Percentiles rank a stretch among this genome's conserved stretches.
Conservation (phyloP, 2,113 vertebrate species). For the Scophthalmus maximus region DNA sequence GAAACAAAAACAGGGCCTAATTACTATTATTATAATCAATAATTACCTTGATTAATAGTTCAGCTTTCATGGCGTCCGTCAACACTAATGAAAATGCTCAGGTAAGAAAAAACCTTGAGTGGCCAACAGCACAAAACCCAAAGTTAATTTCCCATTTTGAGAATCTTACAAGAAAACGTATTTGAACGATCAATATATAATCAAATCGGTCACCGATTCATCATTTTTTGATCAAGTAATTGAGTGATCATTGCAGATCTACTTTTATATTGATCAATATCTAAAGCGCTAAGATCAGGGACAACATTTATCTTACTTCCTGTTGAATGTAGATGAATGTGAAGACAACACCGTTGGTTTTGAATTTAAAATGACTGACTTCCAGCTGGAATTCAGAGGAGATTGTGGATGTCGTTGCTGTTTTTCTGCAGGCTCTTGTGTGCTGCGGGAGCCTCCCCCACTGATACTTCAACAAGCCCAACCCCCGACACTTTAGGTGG, state of each 20-base stretch:
- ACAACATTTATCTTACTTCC: neutral
- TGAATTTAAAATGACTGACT: no score
- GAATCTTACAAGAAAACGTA: neutral
- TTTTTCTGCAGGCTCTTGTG: no score
- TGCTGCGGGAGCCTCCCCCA: no score
- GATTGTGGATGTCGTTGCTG: no score
- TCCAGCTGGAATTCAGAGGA: no score
- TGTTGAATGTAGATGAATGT: neutral
- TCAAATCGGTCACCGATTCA: neutral
- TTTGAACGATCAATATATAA: neutral
- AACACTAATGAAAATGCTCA: neutral
- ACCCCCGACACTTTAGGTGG: slow-evolving; percentile 10
- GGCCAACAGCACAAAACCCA: neutral
- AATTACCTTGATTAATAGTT: neutral
- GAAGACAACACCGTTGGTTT: no score
- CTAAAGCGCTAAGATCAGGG: neutral
- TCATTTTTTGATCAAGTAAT: no score
- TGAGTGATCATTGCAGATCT: neutral
- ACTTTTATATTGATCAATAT: neutral
- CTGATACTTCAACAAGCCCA: slow-evolving; percentile 5
- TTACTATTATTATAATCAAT: neutral
- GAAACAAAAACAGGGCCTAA: neutral
- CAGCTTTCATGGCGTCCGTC: neutral
- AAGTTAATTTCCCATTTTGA: neutral
- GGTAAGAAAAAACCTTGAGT: neutral